Evolutionary conservation across 2,888 invertebrate genomes (phyloP).

Genomic region (Drosophila meridionalis): DNA sequence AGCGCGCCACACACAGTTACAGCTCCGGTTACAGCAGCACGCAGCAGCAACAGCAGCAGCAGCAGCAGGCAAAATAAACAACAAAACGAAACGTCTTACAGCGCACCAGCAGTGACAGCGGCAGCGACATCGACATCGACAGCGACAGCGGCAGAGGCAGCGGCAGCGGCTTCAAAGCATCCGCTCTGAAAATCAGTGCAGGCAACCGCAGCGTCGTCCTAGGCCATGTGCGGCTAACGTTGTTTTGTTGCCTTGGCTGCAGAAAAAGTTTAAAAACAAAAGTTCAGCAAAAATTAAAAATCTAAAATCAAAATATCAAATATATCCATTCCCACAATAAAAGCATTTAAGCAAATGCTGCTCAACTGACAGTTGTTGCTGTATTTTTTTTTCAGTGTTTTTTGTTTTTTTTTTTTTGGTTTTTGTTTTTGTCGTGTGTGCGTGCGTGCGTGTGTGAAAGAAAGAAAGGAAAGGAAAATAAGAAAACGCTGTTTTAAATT

Average conservation of each 20-base stretch:
- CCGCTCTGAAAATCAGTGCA: slow-evolving; percentile 60
- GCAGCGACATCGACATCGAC: background rate
- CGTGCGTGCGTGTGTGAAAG: slow-evolving; percentile 36
- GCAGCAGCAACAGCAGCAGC: slow-evolving; percentile 13
- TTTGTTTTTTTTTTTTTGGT: slow-evolving; percentile 11
- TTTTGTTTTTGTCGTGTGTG: slow-evolving; percentile 24
- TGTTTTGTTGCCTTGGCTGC: slow-evolving; percentile 52
- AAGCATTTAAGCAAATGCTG: slow-evolving; percentile 8
- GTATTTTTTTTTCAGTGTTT: slow-evolving; percentile 17
- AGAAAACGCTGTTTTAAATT: slow-evolving; percentile 39
- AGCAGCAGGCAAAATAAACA: slow-evolving; percentile 27
- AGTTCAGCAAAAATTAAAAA: slow-evolving; percentile 26
- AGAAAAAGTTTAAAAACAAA: slow-evolving; percentile 17
- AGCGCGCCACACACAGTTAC: slow-evolving; percentile 26
- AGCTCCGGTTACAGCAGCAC: slow-evolving; percentile 31
- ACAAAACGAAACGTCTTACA: slow-evolving; percentile 27
- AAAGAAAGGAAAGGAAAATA: slow-evolving; percentile 19
- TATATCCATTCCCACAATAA: slow-evolving; percentile 8
- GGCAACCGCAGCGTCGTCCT: slow-evolving; percentile 63
- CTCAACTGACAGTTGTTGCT: slow-evolving; percentile 17
- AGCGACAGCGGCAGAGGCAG: slow-evolving; percentile 15
- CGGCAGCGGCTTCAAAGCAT: slow-evolving; percentile 51
- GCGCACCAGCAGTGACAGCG: background rate
- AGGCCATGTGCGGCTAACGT: slow-evolving; percentile 62
- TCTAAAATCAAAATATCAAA: background rate